Evolutionary conservation across 2,113 vertebrate genomes (phyloP).

Genomic region (Hippopotamus amphibius): DNA sequence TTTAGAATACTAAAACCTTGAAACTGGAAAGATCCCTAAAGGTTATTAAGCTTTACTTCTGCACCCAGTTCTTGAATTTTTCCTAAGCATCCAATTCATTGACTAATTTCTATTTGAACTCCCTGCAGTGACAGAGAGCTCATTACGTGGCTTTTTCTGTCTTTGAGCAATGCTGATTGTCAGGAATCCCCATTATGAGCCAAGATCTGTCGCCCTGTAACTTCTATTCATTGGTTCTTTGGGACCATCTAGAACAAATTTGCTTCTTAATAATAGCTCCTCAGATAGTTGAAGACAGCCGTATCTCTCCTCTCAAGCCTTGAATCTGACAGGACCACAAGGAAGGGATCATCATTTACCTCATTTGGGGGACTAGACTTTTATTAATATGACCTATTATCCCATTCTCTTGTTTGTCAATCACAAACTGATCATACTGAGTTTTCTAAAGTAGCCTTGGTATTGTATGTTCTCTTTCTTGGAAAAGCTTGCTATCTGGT

Average conservation of each 20-base stretch:
- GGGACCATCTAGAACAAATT: constrained; percentile 18
- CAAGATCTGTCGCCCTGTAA: background rate
- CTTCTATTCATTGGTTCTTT: constrained; percentile 35
- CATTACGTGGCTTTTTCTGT: constrained; percentile 22
- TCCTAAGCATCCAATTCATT: constrained; percentile 5
- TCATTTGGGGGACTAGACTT: constrained; percentile 23
- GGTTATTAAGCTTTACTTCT: constrained; percentile 49
- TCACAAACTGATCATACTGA: background rate
- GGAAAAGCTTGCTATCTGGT: constrained; percentile 10
- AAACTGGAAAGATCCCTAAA: constrained; percentile 13
- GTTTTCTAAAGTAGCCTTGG: background rate
- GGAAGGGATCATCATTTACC: background rate
- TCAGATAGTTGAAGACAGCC: constrained; percentile 45
- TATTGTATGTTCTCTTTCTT: background rate
- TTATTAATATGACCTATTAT: constrained; percentile 24
- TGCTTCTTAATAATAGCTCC: constrained; percentile 24
- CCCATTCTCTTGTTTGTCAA: constrained; percentile 30
- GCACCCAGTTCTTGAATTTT: constrained; percentile 25
- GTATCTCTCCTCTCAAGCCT: background rate
- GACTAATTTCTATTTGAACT: constrained; percentile 56
- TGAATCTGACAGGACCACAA: background rate
- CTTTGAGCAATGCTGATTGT: constrained; percentile 23
- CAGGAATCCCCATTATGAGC: constrained; percentile 33
- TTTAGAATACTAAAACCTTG: constrained; percentile 26
- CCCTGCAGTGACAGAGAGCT: background rate